Percentiles rank a stretch among this genome's conserved stretches.
phyloP scores from a whole-genome alignment of 2,113 vertebrate species.

The Poeciliopsis prolifica region DNA sequence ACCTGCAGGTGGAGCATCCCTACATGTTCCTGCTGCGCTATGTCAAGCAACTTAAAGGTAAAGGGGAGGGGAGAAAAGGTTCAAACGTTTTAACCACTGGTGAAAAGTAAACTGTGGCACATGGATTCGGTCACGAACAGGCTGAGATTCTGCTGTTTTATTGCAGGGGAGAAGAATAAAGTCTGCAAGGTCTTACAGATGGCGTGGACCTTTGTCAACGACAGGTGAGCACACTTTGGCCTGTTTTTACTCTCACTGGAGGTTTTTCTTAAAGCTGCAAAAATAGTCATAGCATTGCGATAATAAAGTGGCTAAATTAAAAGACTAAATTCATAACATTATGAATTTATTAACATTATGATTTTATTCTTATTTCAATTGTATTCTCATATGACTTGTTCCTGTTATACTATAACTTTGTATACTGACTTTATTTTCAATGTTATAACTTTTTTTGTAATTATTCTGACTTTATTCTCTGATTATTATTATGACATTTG shows the following conservation, averaged over 20 bases:
- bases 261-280: no score
- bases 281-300: no score
- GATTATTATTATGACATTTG: no score
- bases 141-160: background rate
- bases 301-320: no score
- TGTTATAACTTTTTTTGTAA: no score
- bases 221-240: slow-evolving; percentile 83
- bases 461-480: no score
- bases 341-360: no score
- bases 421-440: no score
- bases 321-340: no score
- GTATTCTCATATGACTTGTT: background rate
- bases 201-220: slow-evolving; percentile 99
- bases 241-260: background rate
- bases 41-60: slow-evolving; percentile 98
- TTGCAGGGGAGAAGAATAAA: slow-evolving; percentile 95
- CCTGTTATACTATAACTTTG: background rate
- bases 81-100: background rate
- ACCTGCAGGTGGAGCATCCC: slow-evolving; percentile 97
- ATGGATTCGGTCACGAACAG: background rate
- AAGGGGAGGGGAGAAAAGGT: background rate
- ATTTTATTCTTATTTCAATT: no score
- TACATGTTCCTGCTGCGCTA: slow-evolving; percentile 98
- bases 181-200: slow-evolving; percentile 98
- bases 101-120: background rate